These are phyloP conservation scores for Dissostichus mawsoni DNA, from an alignment of 2,113 vertebrate genomes.

Conservation along the genomic window DNA sequence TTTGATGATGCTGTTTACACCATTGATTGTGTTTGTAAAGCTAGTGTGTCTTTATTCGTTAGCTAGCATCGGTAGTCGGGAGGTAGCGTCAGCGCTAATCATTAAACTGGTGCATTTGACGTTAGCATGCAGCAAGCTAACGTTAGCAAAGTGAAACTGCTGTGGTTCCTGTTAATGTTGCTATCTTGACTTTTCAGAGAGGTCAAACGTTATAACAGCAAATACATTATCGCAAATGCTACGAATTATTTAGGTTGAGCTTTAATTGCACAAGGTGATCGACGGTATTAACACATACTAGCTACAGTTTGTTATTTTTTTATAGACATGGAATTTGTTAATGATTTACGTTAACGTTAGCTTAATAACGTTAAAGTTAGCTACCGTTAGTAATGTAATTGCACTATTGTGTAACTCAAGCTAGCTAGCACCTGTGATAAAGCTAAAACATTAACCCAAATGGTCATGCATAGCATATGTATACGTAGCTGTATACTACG, in stretches of 20 bases:
- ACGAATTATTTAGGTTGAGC: fast-evolving
- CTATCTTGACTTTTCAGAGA: not conserved
- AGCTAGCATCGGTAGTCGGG: not conserved
- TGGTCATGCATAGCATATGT: too few species aligned
- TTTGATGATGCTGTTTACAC: fast-evolving
- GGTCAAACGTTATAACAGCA: not conserved
- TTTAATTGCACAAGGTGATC: fast-evolving
- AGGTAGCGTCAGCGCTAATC: not conserved
- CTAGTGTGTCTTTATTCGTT: not conserved
- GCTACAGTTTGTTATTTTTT: not conserved
- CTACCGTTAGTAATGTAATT: not conserved
- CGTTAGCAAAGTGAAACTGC: slow-evolving; percentile 31
- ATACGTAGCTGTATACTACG: not conserved
- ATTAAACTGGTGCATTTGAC: not conserved
- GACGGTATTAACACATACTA: not conserved
- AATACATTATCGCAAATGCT: too few species aligned
- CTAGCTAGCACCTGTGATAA: not conserved
- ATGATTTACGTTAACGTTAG: not conserved
- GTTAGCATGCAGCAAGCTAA: slow-evolving; percentile 60
- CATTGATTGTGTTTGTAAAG: fast-evolving
- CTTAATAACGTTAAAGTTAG: not conserved
- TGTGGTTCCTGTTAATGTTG: not conserved
- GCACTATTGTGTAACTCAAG: not conserved
- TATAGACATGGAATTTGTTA: not conserved
- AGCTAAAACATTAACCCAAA: not conserved